Base-by-base conservation (phyloP, 2,797 vertebrate genomes). In the Phataginus tricuspis region DNA sequence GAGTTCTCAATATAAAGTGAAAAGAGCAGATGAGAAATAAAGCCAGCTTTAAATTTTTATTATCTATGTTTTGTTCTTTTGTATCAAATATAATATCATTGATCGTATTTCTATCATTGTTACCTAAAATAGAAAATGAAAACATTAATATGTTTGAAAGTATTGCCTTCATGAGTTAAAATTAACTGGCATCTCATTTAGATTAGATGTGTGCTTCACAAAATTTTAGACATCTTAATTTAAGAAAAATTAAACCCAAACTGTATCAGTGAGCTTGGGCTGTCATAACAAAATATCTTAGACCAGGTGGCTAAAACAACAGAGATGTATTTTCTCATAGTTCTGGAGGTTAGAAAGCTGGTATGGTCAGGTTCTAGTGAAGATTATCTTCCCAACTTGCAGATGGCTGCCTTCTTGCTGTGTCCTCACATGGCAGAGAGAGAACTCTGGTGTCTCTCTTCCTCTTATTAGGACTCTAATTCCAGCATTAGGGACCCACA, bases 91-190 rank as follows among this genome's bases (percentile, higher is more conserved):
- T 75, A 39, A 15, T 57, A 63, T 91, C 29, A 37, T 68, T 63
- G 57, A 45, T 27, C n/a, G 16, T 68, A 61, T 69, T 86, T 94
- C 13, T 78, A 49, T 55, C 37, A 91, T 3, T 63, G 27, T 63
- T 83, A 80, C n/a, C 71, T 94, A 78, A 61, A 89, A 71, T 66
- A 92, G 16, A 9, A 94, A 89, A 69, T 86, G 53, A 53, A 74
- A 96, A 84, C 9, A n/a, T 88, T 39, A 57, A 39, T 85, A 86
- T 88, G 19, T 85, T 84, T 85, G 16, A 55, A 84, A 92, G 78
- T 74, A 68, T 18, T 86, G 21, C 39, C 87, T 92, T 93, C 39
- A 59, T 61, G 51, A 77, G 15, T 53, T 89, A 93, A 86, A 72
- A 57, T 84, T 92, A 93, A 71, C 51, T 74, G 49, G 15, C 34